These are phyloP conservation scores for Aurelia aurita complex sp. Pacific DNA, from an alignment of 30 jellyfish, hydroid and myxozoan species.

Conservation along the genomic window DNA sequence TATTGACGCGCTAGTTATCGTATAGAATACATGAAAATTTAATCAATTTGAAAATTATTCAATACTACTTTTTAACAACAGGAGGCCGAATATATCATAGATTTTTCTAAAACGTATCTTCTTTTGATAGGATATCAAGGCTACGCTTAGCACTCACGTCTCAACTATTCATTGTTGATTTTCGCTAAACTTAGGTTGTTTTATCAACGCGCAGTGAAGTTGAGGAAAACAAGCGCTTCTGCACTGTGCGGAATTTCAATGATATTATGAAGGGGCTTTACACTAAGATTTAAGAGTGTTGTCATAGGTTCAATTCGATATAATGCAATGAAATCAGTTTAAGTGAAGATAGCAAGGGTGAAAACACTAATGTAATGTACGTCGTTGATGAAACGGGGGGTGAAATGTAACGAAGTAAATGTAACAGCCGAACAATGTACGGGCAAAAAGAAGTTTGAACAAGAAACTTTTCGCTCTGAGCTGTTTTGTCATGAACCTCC, in stretches of 20 bases:
- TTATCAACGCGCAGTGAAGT: not conserved
- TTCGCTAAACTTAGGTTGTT: not conserved
- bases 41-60: constrained; percentile 35
- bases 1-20: constrained; percentile 60
- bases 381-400: too few species aligned
- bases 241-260: not conserved
- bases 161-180: not conserved
- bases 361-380: too few species aligned
- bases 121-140: constrained; percentile 8
- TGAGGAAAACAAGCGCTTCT: constrained; percentile 10
- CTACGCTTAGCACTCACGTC: constrained; percentile 2
- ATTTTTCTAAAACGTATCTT: not conserved
- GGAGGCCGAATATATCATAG: constrained; percentile 3
- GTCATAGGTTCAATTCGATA: too few species aligned
- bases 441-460: too few species aligned
- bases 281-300: too few species aligned
- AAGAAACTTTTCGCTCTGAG: too few species aligned
- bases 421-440: too few species aligned
- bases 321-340: too few species aligned
- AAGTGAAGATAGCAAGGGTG: too few species aligned
- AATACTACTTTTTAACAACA: constrained; percentile 3
- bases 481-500: too few species aligned
- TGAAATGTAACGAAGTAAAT: too few species aligned
- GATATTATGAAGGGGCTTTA: too few species aligned
- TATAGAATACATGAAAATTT: constrained; percentile 47